These are phyloP conservation scores for Agrilus planipennis DNA, from an alignment of 1,140 invertebrate genomes.

Conservation along the genomic window DNA sequence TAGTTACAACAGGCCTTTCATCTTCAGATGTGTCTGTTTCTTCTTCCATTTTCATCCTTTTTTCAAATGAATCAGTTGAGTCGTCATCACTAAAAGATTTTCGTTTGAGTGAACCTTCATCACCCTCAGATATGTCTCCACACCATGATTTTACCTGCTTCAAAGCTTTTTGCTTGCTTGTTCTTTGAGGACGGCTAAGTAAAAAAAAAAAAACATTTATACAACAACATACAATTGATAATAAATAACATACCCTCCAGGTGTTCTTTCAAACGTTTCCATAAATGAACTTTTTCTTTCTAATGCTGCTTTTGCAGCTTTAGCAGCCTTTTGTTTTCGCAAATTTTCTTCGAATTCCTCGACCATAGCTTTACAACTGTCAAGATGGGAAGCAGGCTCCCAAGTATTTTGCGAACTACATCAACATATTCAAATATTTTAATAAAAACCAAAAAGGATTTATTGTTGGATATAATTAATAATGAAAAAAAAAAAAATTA, in stretches of 20 bases:
- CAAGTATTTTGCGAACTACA: constrained; percentile 62
- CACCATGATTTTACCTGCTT: constrained; percentile 78
- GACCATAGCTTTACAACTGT: constrained; percentile 57
- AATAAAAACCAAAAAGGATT: constrained; percentile 8
- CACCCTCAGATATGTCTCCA: constrained; percentile 51
- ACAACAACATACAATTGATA: constrained; percentile 1
- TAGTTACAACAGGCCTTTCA: constrained; percentile 13
- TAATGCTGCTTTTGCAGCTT: constrained; percentile 38
- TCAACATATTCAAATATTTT: constrained; percentile 10
- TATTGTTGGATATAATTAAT: not conserved
- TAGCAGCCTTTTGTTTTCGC: constrained; percentile 58
- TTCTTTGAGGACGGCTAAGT: constrained; percentile 53
- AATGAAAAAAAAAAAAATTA: too few species aligned
- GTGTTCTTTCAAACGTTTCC: not conserved
- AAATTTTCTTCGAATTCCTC: constrained; percentile 70
- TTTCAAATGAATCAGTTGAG: constrained; percentile 35
- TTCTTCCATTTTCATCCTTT: constrained; percentile 37
- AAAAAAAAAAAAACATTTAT: constrained; percentile 6
- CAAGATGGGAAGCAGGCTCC: constrained; percentile 62
- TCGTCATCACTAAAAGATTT: constrained; percentile 34
- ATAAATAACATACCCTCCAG: not conserved
- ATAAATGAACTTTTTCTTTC: constrained; percentile 9
- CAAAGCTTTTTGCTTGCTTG: constrained; percentile 67
- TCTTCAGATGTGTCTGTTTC: constrained; percentile 32
- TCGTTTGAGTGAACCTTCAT: constrained; percentile 28